Evolutionary conservation across 2,797 vertebrate species (phyloP), one percentile per base, ranked within the genome.

Genomic region (Acanthurus lineatus): DNA sequence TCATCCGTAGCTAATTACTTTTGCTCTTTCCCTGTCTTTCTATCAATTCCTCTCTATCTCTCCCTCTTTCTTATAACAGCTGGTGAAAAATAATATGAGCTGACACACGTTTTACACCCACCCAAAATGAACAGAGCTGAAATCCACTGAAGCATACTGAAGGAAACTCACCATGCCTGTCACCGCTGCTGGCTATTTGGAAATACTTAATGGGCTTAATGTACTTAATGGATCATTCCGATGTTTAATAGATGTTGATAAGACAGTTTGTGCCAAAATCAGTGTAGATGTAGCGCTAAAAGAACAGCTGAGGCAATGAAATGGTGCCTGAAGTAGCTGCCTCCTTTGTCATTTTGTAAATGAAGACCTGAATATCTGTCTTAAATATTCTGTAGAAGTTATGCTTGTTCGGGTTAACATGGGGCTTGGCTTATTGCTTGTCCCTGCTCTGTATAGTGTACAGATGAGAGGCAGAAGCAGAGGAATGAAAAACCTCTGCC

Each of bases 261-360:
- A 66, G 25, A 69, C 0, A 6, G 59, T 84, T 80, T 73, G 79
- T 82, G 79, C 73, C 69, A 83, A 83, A 81, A 53, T 38, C 67
- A 80, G 45, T 69, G 68, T 69, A 67, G 66, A 86, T 77, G 85
- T 83, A 83, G 88, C 53, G 2, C 49, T 38, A 3, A 58, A 35
- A 40, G 22, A 48, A 73, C 52, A 70, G 38, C 56, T 5, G n/a
- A 57, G 38, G 69, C 32, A 52, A 20, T 11, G 62, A 63, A 19
- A 53, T 1, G 0, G 15, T 49, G 59, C 22, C 25, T 15, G 70
- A 5, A n/a, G 54, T 45, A 60, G 28, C 28, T 32, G 28, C 52
- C 57, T 70, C 72, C 40, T 79, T 61, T 76, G 42, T 71, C 35
- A 57, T 63, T 76, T 76, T 75, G 38, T 75, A 57, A 77, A 73